These are phyloP conservation scores for Brachyptera risi DNA, from an alignment of 2,888 invertebrate genomes.

Conservation along the genomic window DNA sequence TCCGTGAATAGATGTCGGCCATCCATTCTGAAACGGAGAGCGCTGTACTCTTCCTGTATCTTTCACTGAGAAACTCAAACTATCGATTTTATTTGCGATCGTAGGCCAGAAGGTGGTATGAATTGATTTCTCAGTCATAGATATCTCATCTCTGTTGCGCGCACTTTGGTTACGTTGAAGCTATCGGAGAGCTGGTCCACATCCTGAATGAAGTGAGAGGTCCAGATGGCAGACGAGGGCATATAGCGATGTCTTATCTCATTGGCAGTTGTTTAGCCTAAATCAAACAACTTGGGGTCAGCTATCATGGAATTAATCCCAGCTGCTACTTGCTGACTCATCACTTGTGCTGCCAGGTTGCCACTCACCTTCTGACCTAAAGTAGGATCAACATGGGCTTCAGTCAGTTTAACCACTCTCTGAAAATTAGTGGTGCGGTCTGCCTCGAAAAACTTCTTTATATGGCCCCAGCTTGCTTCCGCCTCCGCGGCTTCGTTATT, in stretches of 20 bases:
- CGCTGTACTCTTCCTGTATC: no score
- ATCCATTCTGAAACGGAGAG: no score
- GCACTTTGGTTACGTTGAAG: not conserved
- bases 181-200: slow-evolving; percentile 1
- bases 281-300: not conserved
- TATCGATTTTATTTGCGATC: not conserved
- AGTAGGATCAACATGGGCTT: slow-evolving; percentile 1
- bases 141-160: not conserved
- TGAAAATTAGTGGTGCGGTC: not conserved
- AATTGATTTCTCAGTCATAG: not conserved
- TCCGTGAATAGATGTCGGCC: no score
- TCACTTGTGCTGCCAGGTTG: not conserved
- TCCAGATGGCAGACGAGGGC: no score
- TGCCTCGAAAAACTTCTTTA: not conserved
- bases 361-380: slow-evolving; percentile 2
- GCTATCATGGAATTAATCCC: not conserved
- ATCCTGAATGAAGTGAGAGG: no score
- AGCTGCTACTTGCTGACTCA: slow-evolving; percentile 2
- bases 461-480: slow-evolving; percentile 8
- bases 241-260: no score
- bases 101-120: slow-evolving; percentile 1
- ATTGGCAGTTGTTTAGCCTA: not conserved
- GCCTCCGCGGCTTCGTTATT: no score
- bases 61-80: slow-evolving; percentile 2
- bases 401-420: not conserved